Evolutionary conservation across 2,888 invertebrate genomes (phyloP).

Genomic region (Sinelater perroti): DNA sequence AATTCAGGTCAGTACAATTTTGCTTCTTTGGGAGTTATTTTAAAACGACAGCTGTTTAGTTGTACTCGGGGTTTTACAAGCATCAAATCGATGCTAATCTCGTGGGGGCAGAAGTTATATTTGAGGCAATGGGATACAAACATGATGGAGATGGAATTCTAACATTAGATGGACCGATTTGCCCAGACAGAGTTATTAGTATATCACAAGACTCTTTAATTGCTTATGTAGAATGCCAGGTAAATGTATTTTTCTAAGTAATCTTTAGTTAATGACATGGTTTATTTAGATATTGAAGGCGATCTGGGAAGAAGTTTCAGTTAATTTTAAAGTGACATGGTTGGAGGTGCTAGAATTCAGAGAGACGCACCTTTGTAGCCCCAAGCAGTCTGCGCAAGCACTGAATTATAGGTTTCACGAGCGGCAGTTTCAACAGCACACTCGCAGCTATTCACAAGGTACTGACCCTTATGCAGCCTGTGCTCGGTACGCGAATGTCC

Average conservation of each 20-base stretch:
- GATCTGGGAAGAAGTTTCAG: conserved; percentile 76
- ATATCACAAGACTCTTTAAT: conserved; percentile 86
- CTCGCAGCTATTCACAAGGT: conserved; percentile 43
- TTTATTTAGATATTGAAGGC: conserved; percentile 74
- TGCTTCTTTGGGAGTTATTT: too few relatives aligned
- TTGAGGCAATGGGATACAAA: conserved; percentile 85
- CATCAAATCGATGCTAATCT: conserved; percentile 86
- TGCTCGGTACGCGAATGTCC: conserved; percentile 43
- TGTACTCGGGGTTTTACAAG: conserved; percentile 88
- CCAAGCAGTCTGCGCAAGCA: conserved; percentile 64
- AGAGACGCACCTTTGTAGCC: conserved; percentile 64
- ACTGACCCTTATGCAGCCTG: conserved; percentile 45
- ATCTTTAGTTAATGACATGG: neutral
- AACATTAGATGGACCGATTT: conserved; percentile 77
- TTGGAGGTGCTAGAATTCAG: conserved; percentile 73
- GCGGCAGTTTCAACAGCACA: conserved; percentile 57
- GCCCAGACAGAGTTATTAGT: conserved; percentile 81
- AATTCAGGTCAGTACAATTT: too few relatives aligned
- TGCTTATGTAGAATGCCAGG: conserved; percentile 89
- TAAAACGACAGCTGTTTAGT: conserved; percentile 66
- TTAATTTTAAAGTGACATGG: conserved; percentile 68
- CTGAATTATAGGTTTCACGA: conserved; percentile 62
- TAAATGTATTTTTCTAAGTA: conserved; percentile 51
- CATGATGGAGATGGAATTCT: conserved; percentile 67
- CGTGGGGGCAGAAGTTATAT: conserved; percentile 77